Percentiles rank a stretch among this genome's conserved stretches.
These are phyloP conservation scores for Ridgeia piscesae DNA, from an alignment of 1,140 invertebrate genomes.

Conservation along the genomic window DNA sequence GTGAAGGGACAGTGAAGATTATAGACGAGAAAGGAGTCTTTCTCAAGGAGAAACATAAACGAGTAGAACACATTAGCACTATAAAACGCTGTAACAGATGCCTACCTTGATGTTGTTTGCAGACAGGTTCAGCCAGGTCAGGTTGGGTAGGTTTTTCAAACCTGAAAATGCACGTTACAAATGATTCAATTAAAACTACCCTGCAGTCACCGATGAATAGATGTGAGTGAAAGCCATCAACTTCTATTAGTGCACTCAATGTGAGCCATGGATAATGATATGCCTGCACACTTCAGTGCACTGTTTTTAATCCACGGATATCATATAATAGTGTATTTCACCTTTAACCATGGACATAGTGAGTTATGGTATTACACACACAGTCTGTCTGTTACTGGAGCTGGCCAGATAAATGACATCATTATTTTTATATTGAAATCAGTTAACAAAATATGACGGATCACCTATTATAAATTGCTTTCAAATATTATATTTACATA, in stretches of 20 bases:
- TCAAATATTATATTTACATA: too few species aligned
- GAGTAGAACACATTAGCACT: too few species aligned
- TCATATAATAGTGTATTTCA: too few species aligned
- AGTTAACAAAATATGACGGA: not conserved
- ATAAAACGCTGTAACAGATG: too few species aligned
- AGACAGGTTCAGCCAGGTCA: constrained; percentile 75
- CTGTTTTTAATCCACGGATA: not conserved
- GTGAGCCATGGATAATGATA: not conserved
- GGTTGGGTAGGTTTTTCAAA: constrained; percentile 77
- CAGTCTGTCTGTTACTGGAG: too few species aligned
- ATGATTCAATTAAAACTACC: not conserved
- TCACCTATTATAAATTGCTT: not conserved
- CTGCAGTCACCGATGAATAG: constrained; percentile 5
- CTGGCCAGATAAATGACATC: not conserved
- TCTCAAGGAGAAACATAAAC: too few species aligned
- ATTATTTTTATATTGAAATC: too few species aligned
- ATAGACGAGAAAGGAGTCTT: too few species aligned
- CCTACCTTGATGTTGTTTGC: constrained; percentile 73
- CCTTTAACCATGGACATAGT: too few species aligned
- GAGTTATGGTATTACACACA: too few species aligned
- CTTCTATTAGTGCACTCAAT: not conserved
- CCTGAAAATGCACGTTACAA: constrained; percentile 38
- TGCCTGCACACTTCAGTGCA: not conserved
- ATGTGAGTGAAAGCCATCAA: not conserved
- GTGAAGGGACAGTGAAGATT: too few species aligned